Evolutionary conservation across 2,113 vertebrate genomes (phyloP), one percentile per base, ranked within the genome.

Genomic region (Raphicerus campestris): DNA sequence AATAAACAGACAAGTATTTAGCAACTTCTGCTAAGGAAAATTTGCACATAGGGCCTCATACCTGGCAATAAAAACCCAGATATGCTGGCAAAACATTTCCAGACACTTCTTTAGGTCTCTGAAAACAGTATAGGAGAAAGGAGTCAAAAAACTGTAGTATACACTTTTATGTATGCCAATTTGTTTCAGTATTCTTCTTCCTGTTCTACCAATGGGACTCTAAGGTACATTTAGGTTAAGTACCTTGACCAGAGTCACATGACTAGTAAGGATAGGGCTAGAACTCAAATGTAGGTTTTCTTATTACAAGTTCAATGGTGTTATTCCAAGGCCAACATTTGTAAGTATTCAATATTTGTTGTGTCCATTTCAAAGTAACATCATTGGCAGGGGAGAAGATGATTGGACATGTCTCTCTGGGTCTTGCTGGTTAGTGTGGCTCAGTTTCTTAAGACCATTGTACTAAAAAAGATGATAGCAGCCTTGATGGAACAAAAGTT

Each of bases 1-100:
- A 95, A 96, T 55, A 89, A 89, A 60, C 77, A 84, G 39, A 45
- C 24, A 97, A 82, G 11, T 42, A 89, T 88, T 90, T 96, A 75
- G 89, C 6, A 93, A 92, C 30, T 85, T 94, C 56, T 94, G 32
- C 73, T 56, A 97, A 93, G 53, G 91, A 51, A 95, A n/a, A 22
- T 84, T 89, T 87, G 30, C 30, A 84, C n/a, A 92, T 26, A 20
- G 32, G 61, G 49, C 42, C 19, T 88, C 10, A 81, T 94, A 28
- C 15, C 30, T 51, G 56, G n/a, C 13, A 85, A 82, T 63, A 94
- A 91, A 93, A 84, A 49, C 30, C 35, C 20, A 84, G 51, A 92
- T 63, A 53, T 30, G 56, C 55, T 56, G 53, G 13, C 5, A 84
- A 92, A 93, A 77, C 19, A 94, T 92, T 90, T 96, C 30, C 49